Conservation (phyloP, 2,113 vertebrate species). For the Ageneiosus marmoratus region DNA sequence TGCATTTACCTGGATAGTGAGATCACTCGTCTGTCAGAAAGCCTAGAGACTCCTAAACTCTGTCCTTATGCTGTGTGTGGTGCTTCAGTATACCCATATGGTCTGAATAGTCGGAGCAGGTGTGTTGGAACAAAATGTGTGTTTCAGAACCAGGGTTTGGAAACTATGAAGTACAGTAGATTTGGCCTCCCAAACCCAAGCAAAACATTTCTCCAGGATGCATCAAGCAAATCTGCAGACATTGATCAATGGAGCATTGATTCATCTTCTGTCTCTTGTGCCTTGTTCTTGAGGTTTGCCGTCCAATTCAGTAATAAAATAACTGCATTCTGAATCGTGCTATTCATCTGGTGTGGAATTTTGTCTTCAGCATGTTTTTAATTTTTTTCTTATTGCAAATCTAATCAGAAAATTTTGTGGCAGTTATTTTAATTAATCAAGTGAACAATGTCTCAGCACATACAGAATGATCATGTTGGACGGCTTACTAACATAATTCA, state of each 20-base stretch:
- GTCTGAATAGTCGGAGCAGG: background rate
- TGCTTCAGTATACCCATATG: background rate
- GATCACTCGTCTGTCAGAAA: background rate
- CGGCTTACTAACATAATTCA: too few relatives aligned
- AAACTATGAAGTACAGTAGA: too few relatives aligned
- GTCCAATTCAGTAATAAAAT: background rate
- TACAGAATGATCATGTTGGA: background rate
- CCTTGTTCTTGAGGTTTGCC: background rate
- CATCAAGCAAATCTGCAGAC: background rate
- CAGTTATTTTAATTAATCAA: background rate
- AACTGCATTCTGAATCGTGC: background rate
- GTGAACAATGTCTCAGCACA: background rate
- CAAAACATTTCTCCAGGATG: background rate
- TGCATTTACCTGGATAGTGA: background rate
- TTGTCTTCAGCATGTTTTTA: background rate
- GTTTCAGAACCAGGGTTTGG: background rate
- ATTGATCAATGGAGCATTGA: background rate
- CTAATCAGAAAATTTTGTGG: background rate
- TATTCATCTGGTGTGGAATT: background rate
- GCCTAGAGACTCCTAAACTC: background rate
- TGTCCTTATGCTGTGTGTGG: background rate
- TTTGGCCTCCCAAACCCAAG: background rate
- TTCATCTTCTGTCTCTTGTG: background rate
- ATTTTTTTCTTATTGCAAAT: too few relatives aligned
- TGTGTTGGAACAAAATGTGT: background rate